A percentile compares a stretch with the other conserved stretches of the same genome.
These are phyloP conservation scores for Eucera pruinosa DNA, from an alignment of 2,888 invertebrate species.

Conservation along the genomic window DNA sequence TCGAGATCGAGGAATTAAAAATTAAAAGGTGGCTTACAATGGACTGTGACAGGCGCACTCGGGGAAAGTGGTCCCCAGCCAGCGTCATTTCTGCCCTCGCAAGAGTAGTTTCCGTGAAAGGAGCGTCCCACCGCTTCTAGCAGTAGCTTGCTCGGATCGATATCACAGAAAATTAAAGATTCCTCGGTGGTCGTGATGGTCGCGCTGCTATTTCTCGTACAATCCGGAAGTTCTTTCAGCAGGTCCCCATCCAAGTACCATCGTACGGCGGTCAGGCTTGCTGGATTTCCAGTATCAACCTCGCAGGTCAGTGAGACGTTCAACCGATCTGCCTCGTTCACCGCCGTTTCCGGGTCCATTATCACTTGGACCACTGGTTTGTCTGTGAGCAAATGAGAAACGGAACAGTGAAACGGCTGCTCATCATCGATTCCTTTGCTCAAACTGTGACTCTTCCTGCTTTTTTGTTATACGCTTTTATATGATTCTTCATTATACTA, in stretches of 20 bases:
- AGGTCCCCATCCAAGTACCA: slow-evolving; percentile 95
- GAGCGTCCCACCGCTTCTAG: slow-evolving; percentile 94
- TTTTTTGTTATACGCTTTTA: no score
- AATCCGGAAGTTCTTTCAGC: slow-evolving; percentile 94
- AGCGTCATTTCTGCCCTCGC: slow-evolving; percentile 94
- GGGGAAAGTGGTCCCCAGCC: slow-evolving; percentile 94
- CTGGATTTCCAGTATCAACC: slow-evolving; percentile 92
- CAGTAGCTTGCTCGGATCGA: slow-evolving; percentile 93
- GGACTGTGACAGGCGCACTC: slow-evolving; percentile 91
- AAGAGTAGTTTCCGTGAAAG: slow-evolving; percentile 97
- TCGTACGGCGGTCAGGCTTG: slow-evolving; percentile 89
- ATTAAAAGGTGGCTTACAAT: slow-evolving; percentile 87
- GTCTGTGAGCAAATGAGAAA: slow-evolving; percentile 85
- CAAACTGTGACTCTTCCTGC: neutral
- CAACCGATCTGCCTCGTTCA: slow-evolving; percentile 91
- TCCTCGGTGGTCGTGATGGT: slow-evolving; percentile 75
- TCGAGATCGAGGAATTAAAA: slow-evolving; percentile 38
- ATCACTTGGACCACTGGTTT: slow-evolving; percentile 91
- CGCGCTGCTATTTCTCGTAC: slow-evolving; percentile 85
- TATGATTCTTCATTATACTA: no score
- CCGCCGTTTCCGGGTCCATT: slow-evolving; percentile 91
- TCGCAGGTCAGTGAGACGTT: slow-evolving; percentile 94
- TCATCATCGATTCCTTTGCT: neutral
- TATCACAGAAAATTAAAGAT: slow-evolving; percentile 89
- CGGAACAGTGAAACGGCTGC: neutral